phyloP scores from a whole-genome alignment of 2,888 invertebrate species.

The Eupithecia exiguata region DNA sequence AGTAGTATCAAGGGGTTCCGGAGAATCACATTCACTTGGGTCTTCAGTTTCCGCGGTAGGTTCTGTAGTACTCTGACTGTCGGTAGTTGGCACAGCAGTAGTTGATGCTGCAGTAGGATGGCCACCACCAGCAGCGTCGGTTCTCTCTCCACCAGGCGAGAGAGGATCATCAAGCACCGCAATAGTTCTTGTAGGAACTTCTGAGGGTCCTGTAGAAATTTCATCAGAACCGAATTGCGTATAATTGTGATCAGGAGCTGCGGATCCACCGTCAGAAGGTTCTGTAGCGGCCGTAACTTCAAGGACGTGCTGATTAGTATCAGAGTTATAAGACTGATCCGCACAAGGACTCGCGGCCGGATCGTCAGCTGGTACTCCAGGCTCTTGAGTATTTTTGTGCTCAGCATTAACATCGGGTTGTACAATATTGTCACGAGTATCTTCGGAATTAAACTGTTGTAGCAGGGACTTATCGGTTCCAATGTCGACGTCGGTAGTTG shows the following conservation, averaged over 20 bases:
- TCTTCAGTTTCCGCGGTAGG: constrained; percentile 1
- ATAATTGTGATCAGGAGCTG: not conserved
- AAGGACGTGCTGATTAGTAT: not conserved
- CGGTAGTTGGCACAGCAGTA: constrained; percentile 4
- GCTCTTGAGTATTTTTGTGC: not conserved
- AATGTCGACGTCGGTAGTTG: not conserved
- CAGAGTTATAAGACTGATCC: not conserved
- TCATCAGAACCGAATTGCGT: constrained; percentile 4
- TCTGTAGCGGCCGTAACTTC: not conserved
- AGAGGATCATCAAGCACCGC: not conserved
- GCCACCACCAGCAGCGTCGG: not conserved
- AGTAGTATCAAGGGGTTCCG: not conserved
- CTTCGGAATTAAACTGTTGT: not conserved
- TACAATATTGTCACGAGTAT: constrained; percentile 5
- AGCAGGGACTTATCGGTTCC: not conserved
- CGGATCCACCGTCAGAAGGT: constrained; percentile 1
- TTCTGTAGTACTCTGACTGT: constrained; percentile 5
- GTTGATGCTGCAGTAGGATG: not conserved
- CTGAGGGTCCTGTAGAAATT: not conserved
- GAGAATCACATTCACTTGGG: not conserved
- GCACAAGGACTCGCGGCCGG: not conserved
- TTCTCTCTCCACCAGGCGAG: constrained; percentile 1
- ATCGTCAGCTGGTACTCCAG: constrained; percentile 4
- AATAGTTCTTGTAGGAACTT: not conserved
- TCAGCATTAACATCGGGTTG: not conserved